Evolutionary conservation across 1,140 invertebrate species (phyloP).

Genomic region (Formica exsecta): DNA sequence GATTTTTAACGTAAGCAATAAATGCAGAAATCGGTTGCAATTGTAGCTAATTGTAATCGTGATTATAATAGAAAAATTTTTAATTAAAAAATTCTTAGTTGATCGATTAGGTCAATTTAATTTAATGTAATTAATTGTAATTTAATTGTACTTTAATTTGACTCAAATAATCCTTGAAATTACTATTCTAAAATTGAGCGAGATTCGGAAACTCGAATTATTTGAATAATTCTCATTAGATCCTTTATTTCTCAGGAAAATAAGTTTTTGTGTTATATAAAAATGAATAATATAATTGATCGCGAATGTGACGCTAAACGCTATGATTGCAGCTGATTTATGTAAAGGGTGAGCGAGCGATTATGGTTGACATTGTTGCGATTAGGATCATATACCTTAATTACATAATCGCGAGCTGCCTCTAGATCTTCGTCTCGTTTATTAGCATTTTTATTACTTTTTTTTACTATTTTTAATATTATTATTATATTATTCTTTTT

Average conservation of each 20-base stretch:
- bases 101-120: not conserved
- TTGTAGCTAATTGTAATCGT: constrained; percentile 1
- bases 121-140: no score
- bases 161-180: no score
- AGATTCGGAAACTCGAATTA: not conserved
- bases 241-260: not conserved
- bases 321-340: not conserved
- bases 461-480: constrained; percentile 34
- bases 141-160: not conserved
- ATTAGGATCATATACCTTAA: constrained; percentile 38
- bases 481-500: constrained; percentile 13
- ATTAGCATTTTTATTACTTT: constrained; percentile 33
- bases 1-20: constrained; percentile 42
- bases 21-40: constrained; percentile 26
- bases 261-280: not conserved
- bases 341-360: constrained; percentile 10
- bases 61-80: not conserved
- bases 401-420: constrained; percentile 29
- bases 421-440: constrained; percentile 1
- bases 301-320: not conserved
- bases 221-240: not conserved
- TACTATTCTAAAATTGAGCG: not conserved
- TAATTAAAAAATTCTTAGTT: not conserved
- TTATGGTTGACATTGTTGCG: constrained; percentile 42
- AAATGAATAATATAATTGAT: not conserved